Evolutionary conservation across 2,113 vertebrate species (phyloP), one percentile per base, ranked within the genome.

Genomic region (Melospiza georgiana): DNA sequence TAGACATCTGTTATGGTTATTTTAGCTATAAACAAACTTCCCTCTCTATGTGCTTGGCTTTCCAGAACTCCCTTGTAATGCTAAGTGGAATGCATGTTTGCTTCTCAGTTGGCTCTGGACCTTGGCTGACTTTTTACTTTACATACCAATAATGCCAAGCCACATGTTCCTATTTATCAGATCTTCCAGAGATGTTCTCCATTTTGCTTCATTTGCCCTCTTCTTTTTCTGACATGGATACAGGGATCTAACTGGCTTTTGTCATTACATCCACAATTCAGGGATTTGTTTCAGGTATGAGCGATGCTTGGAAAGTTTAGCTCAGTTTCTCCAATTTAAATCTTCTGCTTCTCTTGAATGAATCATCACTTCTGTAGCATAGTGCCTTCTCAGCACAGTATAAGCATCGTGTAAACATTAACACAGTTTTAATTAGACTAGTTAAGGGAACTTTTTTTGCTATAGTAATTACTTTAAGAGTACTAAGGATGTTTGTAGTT

Each of bases 401-500:
- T 61, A 71, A 66, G 12, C 13, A 4, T 16, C 33, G 83, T 28
- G 31, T 90, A 95, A 94, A 90, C 22, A 89, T 11, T 57, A 31
- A 61, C 57, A 87, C 11, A 66, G 5, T 35, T 91, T 84, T 93
- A 93, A 91, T 76, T 93, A 43, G 55, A 39, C 57, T 92, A 67
- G n/a, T 94, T 80, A 48, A 87, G 37, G 55, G 27, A 80, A 63
- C 6, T 31, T 92, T 41, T 88, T 95, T 88, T 63, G 54, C 15
- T 89, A 7, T 11, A 31, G 48, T 84, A 94, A 89, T 95, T 75
- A 63, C 55, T 92, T 96, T 86, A 92, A 54, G 30, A 48, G 31
- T 87, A 71, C 24, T 67, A 65, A 18, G 51, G 17, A 72, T 75
- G 9, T 2, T 57, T 83, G 12, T 51, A 15, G 67, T 65, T 93